A percentile compares a stretch with the other conserved stretches of the same genome.
Conservation (phyloP, 1,140 invertebrate species). For the Tyrophagus putrescentiae region DNA sequence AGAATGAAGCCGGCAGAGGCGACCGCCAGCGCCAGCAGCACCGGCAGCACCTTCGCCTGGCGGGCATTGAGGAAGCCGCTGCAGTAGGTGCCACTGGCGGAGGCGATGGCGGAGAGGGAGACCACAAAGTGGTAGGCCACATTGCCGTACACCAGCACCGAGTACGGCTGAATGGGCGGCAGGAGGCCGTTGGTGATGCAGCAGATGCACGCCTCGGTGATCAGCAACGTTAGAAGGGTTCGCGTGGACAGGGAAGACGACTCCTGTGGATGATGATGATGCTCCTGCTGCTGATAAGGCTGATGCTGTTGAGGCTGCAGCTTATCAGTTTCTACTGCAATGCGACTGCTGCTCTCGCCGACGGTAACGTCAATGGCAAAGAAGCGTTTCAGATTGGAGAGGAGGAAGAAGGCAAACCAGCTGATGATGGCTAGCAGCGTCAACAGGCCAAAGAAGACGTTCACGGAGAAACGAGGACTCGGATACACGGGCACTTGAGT, state of each 20-base stretch:
- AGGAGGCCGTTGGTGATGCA: slow-evolving; percentile 59
- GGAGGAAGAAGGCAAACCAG: slow-evolving; percentile 36
- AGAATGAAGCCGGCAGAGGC: slow-evolving; percentile 49
- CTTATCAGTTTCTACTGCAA: slow-evolving; percentile 16
- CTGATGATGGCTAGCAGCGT: slow-evolving; percentile 38
- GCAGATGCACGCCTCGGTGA: slow-evolving; percentile 33
- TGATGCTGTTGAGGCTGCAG: not conserved
- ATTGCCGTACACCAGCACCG: slow-evolving; percentile 70
- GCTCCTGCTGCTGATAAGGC: not conserved
- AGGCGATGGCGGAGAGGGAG: slow-evolving; percentile 60
- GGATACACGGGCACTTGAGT: slow-evolving; percentile 24
- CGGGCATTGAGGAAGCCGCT: slow-evolving; percentile 49
- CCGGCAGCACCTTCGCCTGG: not conserved
- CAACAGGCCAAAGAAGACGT: slow-evolving; percentile 54
- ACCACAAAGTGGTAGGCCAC: slow-evolving; percentile 63
- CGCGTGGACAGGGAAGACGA: not conserved
- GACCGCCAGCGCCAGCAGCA: slow-evolving; percentile 33
- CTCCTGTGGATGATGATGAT: no score
- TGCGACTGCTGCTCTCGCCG: slow-evolving; percentile 43
- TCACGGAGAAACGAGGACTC: slow-evolving; percentile 33
- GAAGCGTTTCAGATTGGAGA: slow-evolving; percentile 25
- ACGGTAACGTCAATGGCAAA: not conserved
- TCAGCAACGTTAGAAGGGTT: slow-evolving; percentile 10
- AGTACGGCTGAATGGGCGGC: slow-evolving; percentile 69
- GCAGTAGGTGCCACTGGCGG: slow-evolving; percentile 62